Base-by-base conservation (phyloP, 2,113 vertebrate species). In the Leiothrix lutea region DNA sequence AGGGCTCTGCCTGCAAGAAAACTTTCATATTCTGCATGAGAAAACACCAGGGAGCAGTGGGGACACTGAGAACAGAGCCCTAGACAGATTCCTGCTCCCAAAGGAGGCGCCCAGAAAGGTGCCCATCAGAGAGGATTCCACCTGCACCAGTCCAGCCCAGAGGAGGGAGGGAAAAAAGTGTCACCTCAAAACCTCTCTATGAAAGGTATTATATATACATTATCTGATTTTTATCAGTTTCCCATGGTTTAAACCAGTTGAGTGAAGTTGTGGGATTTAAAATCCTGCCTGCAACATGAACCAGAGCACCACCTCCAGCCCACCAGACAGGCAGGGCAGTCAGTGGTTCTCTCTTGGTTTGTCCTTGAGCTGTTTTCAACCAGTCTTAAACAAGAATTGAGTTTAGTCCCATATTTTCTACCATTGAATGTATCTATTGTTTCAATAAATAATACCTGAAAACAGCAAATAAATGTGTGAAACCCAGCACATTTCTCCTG, bases 11-110 rank as follows among this genome's bases (percentile, higher is more conserved):
- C 67, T 36, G 64, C 38, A 67, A 45, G 66, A 20, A 47, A 64
- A 20, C n/a, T 47, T 62, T 8, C 12, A 14, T 10, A 11, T 36
- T 35, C 25, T 13, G 29, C 1, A 0, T 21, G 16, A 25, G 24
- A 31, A 42, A 48, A 42, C 3, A 0, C 8, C 9, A 28, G 47
- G 56, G 42, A 66, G 36, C 18, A 69, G 15, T 0, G 2, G 20
- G 66, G 33, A 78, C 50, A 14, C 29, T 1, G 1, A 23, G 38
- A 56, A 38, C 18, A 60, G 31, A 33, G 10, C 38, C 45, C 53
- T 8, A 5, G 25, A 17, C 8, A 64, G 51, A 35, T n/a, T 38
- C 44, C 31, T 8, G 2, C 31, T 44, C 56, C 38, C 57, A 50
- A 5, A 48, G 35, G 45, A 54, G 45, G 50, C 21, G 31, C 45